Percentiles rank a stretch among this genome's conserved stretches.
phyloP scores from a whole-genome alignment of 1,140 invertebrate species.

The Nebria ingens region DNA sequence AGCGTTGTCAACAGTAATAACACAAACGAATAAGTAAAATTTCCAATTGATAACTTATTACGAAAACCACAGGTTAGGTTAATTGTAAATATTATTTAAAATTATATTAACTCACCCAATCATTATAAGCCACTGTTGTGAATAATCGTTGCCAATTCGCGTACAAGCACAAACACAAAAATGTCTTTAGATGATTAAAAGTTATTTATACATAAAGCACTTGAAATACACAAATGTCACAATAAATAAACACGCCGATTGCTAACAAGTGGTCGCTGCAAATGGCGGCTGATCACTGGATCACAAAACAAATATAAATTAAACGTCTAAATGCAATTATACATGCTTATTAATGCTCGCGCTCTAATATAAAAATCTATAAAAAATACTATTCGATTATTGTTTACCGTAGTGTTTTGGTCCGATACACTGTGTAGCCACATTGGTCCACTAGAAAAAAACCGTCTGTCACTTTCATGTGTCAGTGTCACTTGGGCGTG shows the following conservation, averaged over 20 bases:
- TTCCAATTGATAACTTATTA: not conserved
- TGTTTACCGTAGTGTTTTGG: slow-evolving; percentile 16
- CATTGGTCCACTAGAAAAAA: slow-evolving; percentile 21
- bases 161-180: not conserved
- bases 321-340: slow-evolving; percentile 10
- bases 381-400: slow-evolving; percentile 20
- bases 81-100: not conserved
- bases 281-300: slow-evolving; percentile 18
- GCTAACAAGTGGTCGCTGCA: slow-evolving; percentile 21
- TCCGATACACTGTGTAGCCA: slow-evolving; percentile 14
- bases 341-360: slow-evolving; percentile 14
- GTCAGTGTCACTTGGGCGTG: slow-evolving; percentile 18
- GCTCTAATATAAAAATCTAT: slow-evolving; percentile 15
- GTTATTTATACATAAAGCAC: slow-evolving; percentile 5
- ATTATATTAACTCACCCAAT: slow-evolving; percentile 11
- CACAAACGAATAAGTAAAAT: not conserved
- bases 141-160: not conserved
- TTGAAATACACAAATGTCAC: slow-evolving; percentile 12
- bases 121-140: slow-evolving; percentile 9
- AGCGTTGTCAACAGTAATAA: not conserved
- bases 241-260: slow-evolving; percentile 20
- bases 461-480: slow-evolving; percentile 19
- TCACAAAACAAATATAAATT: slow-evolving; percentile 16
- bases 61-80: not conserved
- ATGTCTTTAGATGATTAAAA: not conserved